A percentile compares a stretch with the other conserved stretches of the same genome.
These are phyloP conservation scores for Lysandra coridon DNA, from an alignment of 2,888 invertebrate species.

Conservation along the genomic window DNA sequence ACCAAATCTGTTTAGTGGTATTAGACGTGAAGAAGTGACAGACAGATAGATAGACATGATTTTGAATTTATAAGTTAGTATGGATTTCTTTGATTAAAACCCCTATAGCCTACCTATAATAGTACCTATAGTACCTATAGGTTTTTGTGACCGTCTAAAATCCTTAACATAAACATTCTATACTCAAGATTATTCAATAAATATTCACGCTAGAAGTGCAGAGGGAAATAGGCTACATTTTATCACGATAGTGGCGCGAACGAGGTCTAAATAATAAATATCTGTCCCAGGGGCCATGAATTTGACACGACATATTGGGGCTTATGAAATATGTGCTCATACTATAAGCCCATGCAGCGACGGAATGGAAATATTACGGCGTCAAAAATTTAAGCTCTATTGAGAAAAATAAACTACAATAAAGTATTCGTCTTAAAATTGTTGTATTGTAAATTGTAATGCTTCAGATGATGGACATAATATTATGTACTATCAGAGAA, in stretches of 20 bases:
- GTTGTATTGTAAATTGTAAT: neutral
- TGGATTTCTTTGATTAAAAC: too few relatives aligned
- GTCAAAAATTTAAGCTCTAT: neutral
- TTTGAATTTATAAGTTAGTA: too few relatives aligned
- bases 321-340: slow-evolving; percentile 15
- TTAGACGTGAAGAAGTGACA: too few relatives aligned
- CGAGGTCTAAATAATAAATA: slow-evolving; percentile 7
- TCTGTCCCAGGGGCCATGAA: neutral
- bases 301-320: slow-evolving; percentile 18
- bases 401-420: too few relatives aligned
- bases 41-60: too few relatives aligned
- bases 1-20: too few relatives aligned
- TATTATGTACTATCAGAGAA: too few relatives aligned
- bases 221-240: neutral
- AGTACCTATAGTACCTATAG: too few relatives aligned
- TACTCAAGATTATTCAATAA: neutral
- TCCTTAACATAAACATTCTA: neutral
- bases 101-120: too few relatives aligned
- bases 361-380: neutral
- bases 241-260: neutral
- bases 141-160: too few relatives aligned
- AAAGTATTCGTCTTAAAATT: neutral
- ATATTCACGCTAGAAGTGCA: neutral
- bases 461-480: neutral
- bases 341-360: neutral